Evolutionary conservation across 2,113 vertebrate genomes (phyloP).

Genomic region (Cygnus atratus): DNA sequence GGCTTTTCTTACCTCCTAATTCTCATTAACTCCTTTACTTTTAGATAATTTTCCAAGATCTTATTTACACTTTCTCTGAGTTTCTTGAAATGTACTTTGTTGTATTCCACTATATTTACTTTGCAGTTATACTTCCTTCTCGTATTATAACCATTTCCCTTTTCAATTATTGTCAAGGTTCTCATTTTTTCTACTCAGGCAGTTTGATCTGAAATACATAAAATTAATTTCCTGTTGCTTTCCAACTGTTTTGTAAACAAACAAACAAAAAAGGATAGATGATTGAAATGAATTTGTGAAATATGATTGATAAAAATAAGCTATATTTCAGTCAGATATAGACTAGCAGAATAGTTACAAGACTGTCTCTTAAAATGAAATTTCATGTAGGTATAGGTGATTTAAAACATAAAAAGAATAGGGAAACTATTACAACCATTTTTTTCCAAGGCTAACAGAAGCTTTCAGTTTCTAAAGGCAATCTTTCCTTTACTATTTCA

Average conservation of each 20-base stretch:
- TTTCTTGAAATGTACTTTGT: neutral
- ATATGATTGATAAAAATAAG: neutral
- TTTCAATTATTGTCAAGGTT: neutral
- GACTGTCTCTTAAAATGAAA: neutral
- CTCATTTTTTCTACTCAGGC: neutral
- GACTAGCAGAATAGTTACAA: neutral
- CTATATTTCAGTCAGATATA: neutral
- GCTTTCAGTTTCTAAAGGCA: neutral
- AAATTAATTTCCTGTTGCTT: neutral
- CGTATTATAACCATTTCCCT: neutral
- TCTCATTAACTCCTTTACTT: neutral
- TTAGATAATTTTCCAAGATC: neutral
- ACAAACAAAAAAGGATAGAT: neutral
- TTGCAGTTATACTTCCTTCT: neutral
- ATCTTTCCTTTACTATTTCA: neutral
- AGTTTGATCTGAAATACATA: neutral
- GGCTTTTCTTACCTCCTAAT: neutral
- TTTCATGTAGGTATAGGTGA: neutral
- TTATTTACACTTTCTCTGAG: neutral
- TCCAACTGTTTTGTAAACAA: neutral
- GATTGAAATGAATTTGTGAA: neutral
- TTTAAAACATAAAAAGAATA: neutral
- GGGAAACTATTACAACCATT: neutral
- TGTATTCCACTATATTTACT: neutral
- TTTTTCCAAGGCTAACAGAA: neutral